phyloP scores from a whole-genome alignment of 2,888 invertebrate species.

The Tenthredo scrophulariae region DNA sequence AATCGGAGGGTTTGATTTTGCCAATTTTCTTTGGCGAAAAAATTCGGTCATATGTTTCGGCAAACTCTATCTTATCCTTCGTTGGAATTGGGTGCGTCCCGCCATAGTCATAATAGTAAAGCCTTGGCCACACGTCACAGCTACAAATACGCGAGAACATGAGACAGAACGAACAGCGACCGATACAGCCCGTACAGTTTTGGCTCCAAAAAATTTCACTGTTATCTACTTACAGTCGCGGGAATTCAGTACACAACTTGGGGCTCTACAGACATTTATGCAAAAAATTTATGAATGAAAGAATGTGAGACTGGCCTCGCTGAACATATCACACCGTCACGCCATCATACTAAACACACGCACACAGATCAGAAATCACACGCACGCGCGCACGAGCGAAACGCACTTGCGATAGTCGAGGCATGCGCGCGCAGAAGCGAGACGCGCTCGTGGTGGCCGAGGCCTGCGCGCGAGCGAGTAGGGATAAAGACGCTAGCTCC shows the following conservation, averaged over 20 bases:
- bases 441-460: slow-evolving; percentile 8
- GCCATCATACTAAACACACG: slow-evolving; percentile 53
- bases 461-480: neutral
- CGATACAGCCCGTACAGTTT: neutral
- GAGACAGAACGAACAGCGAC: neutral
- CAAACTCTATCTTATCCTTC: slow-evolving; percentile 22
- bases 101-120: slow-evolving; percentile 43
- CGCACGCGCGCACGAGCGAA: neutral
- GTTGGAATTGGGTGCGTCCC: slow-evolving; percentile 23
- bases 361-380: slow-evolving; percentile 32
- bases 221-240: neutral
- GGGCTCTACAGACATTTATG: slow-evolving; percentile 9
- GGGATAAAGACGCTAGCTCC: neutral
- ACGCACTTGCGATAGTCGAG: neutral
- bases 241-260: slow-evolving; percentile 3
- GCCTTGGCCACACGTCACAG: slow-evolving; percentile 33
- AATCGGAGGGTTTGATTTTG: slow-evolving; percentile 28
- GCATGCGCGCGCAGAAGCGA: slow-evolving; percentile 17
- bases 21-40: slow-evolving; percentile 17
- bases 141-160: neutral
- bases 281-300: slow-evolving; percentile 53
- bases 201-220: neutral
- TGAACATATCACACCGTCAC: slow-evolving; percentile 67
- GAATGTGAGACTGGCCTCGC: slow-evolving; percentile 66
- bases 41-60: slow-evolving; percentile 22